Percentiles rank a stretch among this genome's conserved stretches.
Conservation (phyloP, 2,888 invertebrate species). For the Linnaemya tessellans region DNA sequence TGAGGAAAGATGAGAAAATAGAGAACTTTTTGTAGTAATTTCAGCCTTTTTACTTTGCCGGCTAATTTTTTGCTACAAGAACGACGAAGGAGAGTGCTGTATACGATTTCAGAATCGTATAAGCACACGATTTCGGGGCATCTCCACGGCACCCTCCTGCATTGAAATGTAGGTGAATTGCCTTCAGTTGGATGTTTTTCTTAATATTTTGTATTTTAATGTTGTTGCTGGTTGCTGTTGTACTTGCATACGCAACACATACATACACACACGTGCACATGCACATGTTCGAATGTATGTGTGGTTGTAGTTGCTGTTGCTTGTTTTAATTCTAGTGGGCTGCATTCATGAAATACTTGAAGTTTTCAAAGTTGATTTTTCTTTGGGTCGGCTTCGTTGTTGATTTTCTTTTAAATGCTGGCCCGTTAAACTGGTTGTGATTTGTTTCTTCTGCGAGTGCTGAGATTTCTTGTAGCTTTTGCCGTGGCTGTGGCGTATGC, state of each 20-base stretch:
- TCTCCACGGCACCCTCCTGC: constrained; percentile 34
- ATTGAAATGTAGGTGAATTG: constrained; percentile 42
- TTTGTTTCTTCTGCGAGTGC: constrained; percentile 46
- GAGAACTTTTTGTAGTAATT: too few relatives aligned
- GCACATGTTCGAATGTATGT: background rate
- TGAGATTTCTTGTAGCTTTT: constrained; percentile 24
- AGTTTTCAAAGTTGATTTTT: constrained; percentile 69
- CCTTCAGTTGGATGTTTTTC: constrained; percentile 45
- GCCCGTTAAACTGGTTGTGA: constrained; percentile 68
- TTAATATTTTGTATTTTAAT: constrained; percentile 44
- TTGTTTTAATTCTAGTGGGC: constrained; percentile 67
- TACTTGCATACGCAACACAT: background rate
- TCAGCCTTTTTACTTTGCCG: too few relatives aligned
- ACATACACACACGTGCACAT: too few relatives aligned
- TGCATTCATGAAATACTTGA: constrained; percentile 70
- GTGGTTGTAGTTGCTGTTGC: constrained; percentile 26
- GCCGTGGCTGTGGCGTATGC: constrained; percentile 21
- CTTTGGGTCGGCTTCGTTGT: constrained; percentile 59
- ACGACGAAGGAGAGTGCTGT: too few relatives aligned
- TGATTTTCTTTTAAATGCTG: constrained; percentile 58
- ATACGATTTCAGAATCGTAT: too few relatives aligned
- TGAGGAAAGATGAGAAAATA: too few relatives aligned
- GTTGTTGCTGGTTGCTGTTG: constrained; percentile 28
- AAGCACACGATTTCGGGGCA: background rate
- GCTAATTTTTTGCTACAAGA: too few relatives aligned